Conservation (phyloP, 2,113 vertebrate species). For the Cynocephalus volans region DNA sequence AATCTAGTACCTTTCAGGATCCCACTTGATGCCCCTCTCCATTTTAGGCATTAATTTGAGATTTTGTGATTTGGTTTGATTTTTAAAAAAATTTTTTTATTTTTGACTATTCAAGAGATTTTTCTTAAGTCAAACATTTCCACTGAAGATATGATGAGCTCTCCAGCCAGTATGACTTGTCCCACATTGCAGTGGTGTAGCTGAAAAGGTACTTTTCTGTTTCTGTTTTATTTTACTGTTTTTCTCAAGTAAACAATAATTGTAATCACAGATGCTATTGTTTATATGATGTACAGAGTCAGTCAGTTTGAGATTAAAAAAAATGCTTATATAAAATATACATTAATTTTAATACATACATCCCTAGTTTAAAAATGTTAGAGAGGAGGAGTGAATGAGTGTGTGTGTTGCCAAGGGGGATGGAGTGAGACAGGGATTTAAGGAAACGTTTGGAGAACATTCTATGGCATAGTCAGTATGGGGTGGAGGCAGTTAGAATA, state of each 20-base stretch:
- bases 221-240: conserved; percentile 15
- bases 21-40: rapidly evolving
- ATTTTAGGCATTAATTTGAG: not conserved
- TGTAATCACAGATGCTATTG: conserved; percentile 6
- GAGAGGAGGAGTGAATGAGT: not conserved
- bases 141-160: not conserved
- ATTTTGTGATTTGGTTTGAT: not conserved
- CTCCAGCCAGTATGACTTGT: not conserved
- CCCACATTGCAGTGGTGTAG: not conserved
- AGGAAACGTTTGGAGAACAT: not conserved
- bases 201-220: not conserved
- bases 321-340: not conserved
- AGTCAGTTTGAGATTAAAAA: not conserved
- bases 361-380: not conserved
- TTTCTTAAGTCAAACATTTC: not conserved
- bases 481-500: not conserved
- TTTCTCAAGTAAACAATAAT: not conserved
- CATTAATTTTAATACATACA: not conserved
- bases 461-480: rapidly evolving
- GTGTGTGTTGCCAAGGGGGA: not conserved
- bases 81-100: not conserved
- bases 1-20: not conserved
- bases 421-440: not conserved
- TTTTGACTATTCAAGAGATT: not conserved
- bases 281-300: not conserved